Percentiles rank a stretch among this genome's conserved stretches.
Evolutionary conservation across 2,113 vertebrate species (phyloP).

Genomic region (Malurus melanocephalus): DNA sequence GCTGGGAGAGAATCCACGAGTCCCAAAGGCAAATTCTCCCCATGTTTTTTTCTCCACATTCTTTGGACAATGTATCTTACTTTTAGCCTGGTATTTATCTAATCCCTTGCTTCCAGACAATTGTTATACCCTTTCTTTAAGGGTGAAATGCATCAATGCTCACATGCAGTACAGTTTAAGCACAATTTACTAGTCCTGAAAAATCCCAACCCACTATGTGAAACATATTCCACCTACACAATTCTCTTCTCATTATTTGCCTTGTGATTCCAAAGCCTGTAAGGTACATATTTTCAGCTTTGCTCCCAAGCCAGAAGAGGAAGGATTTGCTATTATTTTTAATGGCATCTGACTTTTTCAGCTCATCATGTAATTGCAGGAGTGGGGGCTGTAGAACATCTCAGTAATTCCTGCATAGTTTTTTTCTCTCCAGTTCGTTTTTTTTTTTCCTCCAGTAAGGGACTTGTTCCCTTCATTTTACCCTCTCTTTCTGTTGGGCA

Average conservation of each 20-base stretch:
- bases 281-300: slow-evolving; percentile 17
- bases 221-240: slow-evolving; percentile 27
- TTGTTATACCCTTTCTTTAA: background rate
- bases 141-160: background rate
- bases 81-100: background rate
- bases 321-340: slow-evolving; percentile 34
- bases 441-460: background rate
- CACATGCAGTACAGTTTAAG: slow-evolving; percentile 21
- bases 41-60: background rate
- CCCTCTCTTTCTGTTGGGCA: background rate
- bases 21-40: background rate
- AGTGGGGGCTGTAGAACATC: background rate
- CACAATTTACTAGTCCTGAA: slow-evolving; percentile 18
- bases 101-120: background rate
- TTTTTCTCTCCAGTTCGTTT: background rate
- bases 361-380: background rate
- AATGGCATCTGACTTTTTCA: slow-evolving; percentile 29
- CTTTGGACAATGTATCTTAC: background rate
- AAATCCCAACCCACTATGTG: background rate
- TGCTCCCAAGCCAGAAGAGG: background rate
- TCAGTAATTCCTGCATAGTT: background rate
- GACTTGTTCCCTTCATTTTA: background rate
- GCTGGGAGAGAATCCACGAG: background rate
- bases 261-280: slow-evolving; percentile 6
- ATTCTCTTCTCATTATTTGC: slow-evolving; percentile 15